Percentiles rank a stretch among this genome's conserved stretches.
Conservation (phyloP, 2,113 vertebrate species). For the Daphoenositta chrysoptera region DNA sequence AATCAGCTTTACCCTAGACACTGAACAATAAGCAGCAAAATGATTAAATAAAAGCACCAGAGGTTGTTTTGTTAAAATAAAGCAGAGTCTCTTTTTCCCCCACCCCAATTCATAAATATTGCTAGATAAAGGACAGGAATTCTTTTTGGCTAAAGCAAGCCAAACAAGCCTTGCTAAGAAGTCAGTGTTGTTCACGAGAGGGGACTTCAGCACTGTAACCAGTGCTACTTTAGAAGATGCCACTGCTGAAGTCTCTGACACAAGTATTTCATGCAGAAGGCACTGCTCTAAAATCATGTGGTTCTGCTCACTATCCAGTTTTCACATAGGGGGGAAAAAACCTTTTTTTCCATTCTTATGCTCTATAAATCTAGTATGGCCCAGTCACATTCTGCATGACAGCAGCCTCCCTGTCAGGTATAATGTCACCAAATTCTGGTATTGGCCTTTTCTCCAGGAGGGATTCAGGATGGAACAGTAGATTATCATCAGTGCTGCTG, state of each 20-base stretch:
- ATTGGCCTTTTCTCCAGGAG: not conserved
- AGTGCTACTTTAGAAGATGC: not conserved
- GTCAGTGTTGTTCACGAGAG: not conserved
- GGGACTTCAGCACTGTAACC: not conserved
- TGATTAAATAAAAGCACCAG: not conserved
- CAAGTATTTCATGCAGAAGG: not conserved
- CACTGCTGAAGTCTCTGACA: not conserved
- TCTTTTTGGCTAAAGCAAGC: not conserved
- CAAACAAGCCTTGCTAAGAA: accelerated
- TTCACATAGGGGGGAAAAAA: not conserved
- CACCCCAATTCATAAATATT: not conserved
- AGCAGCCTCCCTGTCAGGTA: not conserved
- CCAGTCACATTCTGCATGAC: too few species aligned
- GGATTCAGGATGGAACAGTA: not conserved
- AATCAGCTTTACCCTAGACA: not conserved
- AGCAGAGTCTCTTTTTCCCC: accelerated
- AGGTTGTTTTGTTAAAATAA: not conserved
- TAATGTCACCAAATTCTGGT: not conserved
- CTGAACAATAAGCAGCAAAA: not conserved
- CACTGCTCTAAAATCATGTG: not conserved
- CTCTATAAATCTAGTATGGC: not conserved
- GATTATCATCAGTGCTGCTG: not conserved
- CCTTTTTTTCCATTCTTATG: not conserved
- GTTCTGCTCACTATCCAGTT: not conserved
- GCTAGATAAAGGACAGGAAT: not conserved